Base-by-base conservation (phyloP, 2,888 invertebrate species). In the Dasypogon diadema region DNA sequence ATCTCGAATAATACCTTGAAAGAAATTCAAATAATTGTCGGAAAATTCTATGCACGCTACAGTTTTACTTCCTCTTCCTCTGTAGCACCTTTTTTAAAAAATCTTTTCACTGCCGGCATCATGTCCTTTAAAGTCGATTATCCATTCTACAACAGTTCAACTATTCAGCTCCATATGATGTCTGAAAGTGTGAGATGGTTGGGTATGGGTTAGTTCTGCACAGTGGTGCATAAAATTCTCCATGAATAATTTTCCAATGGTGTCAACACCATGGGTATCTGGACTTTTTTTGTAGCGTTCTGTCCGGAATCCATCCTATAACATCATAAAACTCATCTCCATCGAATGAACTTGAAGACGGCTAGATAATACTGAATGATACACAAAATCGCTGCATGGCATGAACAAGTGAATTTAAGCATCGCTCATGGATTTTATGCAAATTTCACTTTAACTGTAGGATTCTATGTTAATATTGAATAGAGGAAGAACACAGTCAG, bases 221-320 rank as follows among this genome's bases (percentile, higher is more conserved):
- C 75, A 55, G 56, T 68, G 42, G 75, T 24, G 75, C 75, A 75
- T 75, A 75, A 75, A 68, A 68, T 68, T 65, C 55, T 68, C 65
- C 75, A 75, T 75, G 75, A 75, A 75, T 75, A 75, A 65, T 75
- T 75, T 68, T 75, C 18, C 55, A 55, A 72, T 55, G 54, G 55
- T 56, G 42, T 72, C 55, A 72, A 72, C 55, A 72, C 56, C 55
- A 70, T 54, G 54, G 54, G 34, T 30, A 70, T 70, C 70, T 4
- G 58, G 22, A 54, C 26, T 34, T 21, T 24, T 8, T 34, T 21
- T 54, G 26, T 46, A 22, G 42, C 24, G 51, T 30, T 48, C 21
- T 65, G 26, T 22, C 51, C 21, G 26, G 54, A 54, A 30, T 70
- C 30, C 21, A 51, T 54, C 30, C 54, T 34, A 70, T 70, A 70